These are phyloP conservation scores for Tribolium madens DNA, from an alignment of 1,140 invertebrate species.

Conservation along the genomic window DNA sequence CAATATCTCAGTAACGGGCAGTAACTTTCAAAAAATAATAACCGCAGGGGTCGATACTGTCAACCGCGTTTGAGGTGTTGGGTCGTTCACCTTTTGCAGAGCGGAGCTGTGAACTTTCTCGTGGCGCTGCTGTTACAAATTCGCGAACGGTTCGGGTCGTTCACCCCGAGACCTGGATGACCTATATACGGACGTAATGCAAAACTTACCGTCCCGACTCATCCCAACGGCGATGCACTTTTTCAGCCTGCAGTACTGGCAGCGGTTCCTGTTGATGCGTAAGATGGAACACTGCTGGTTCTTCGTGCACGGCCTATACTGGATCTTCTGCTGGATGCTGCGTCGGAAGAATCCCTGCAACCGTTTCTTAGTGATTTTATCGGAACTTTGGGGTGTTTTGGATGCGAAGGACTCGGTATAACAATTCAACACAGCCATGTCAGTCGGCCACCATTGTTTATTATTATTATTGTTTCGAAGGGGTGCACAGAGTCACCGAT, in stretches of 20 bases:
- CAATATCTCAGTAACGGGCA: slow-evolving; percentile 47
- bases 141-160: slow-evolving; percentile 58
- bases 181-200: slow-evolving; percentile 38
- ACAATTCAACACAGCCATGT: slow-evolving; percentile 64
- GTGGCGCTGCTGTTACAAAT: slow-evolving; percentile 44
- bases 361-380: slow-evolving; percentile 60
- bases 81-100: slow-evolving; percentile 59
- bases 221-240: slow-evolving; percentile 99
- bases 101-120: slow-evolving; percentile 59
- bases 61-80: not conserved
- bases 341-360: slow-evolving; percentile 87
- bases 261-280: slow-evolving; percentile 96
- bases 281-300: slow-evolving; percentile 98
- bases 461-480: not conserved
- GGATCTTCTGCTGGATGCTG: slow-evolving; percentile 98
- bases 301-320: slow-evolving; percentile 97
- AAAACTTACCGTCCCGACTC: slow-evolving; percentile 93
- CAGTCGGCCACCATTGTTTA: slow-evolving; percentile 33
- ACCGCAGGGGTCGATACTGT: slow-evolving; percentile 9
- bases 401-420: slow-evolving; percentile 56
- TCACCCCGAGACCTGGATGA: slow-evolving; percentile 60
- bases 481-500: slow-evolving; percentile 47
- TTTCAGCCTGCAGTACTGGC: slow-evolving; percentile 96
- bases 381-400: slow-evolving; percentile 41
- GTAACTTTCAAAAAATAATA: slow-evolving; percentile 39